These are phyloP conservation scores for Musca domestica DNA, from an alignment of 1,140 invertebrate species.

Conservation along the genomic window DNA sequence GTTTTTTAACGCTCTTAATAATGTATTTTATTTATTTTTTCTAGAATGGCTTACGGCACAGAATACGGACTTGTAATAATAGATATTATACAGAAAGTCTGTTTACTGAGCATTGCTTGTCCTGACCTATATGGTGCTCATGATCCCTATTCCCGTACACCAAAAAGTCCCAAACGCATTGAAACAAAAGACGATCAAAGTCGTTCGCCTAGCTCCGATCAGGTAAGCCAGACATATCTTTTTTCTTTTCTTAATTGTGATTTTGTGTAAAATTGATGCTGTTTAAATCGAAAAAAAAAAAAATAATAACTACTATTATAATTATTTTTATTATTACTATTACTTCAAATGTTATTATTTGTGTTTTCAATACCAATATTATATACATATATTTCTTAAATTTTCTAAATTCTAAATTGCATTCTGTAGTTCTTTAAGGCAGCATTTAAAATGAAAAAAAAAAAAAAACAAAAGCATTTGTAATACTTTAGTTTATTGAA, in stretches of 20 bases:
- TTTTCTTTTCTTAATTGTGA: constrained; percentile 1
- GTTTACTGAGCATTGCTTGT: constrained; percentile 80
- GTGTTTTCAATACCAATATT: constrained; percentile 5
- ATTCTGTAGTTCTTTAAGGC: constrained; percentile 18
- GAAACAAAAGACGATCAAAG: constrained; percentile 67
- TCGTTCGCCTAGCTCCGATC: constrained; percentile 85
- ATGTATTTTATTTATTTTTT: constrained; percentile 33
- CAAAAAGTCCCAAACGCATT: constrained; percentile 76
- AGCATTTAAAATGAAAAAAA: constrained; percentile 37
- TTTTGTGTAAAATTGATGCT: constrained; percentile 15
- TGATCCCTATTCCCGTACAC: constrained; percentile 84
- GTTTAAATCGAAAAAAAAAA: background rate
- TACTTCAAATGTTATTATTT: background rate
- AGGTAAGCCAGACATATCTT: constrained; percentile 62
- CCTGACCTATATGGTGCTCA: constrained; percentile 83
- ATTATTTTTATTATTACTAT: too few relatives aligned
- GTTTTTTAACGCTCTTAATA: background rate
- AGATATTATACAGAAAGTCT: constrained; percentile 89
- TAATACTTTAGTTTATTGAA: constrained; percentile 33
- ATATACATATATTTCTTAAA: constrained; percentile 11
- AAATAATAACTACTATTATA: too few relatives aligned
- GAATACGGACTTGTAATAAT: constrained; percentile 91
- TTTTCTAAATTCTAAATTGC: constrained; percentile 15
- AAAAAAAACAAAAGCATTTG: constrained; percentile 54
- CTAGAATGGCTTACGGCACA: constrained; percentile 93